Percentiles rank a stretch among this genome's conserved stretches.
phyloP scores from a whole-genome alignment of 2,113 vertebrate species.

The Chionis minor region DNA sequence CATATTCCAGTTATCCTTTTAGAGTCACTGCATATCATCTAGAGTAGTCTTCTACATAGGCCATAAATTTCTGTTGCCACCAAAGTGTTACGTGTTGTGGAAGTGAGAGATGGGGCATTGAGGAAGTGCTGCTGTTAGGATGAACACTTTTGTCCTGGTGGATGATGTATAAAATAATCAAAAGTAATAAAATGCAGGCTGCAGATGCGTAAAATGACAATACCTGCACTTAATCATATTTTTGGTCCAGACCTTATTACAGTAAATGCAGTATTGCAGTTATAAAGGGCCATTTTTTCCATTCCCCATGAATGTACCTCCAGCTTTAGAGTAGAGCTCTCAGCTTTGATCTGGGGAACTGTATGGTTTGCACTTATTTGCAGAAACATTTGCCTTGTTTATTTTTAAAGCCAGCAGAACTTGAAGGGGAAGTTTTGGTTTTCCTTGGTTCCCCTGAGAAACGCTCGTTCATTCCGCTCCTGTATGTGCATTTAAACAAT shows the following conservation, averaged over 20 bases:
- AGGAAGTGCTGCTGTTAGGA: neutral
- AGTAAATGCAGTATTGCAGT: neutral
- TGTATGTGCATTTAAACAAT: neutral
- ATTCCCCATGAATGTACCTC: neutral
- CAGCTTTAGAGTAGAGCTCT: neutral
- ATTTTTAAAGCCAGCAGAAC: neutral
- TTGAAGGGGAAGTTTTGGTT: neutral
- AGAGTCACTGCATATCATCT: neutral
- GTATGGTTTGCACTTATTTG: neutral
- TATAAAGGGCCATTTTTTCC: neutral
- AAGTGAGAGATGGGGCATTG: neutral
- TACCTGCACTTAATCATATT: neutral
- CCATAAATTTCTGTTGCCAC: neutral
- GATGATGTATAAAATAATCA: neutral
- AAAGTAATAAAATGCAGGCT: neutral
- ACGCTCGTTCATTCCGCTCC: neutral
- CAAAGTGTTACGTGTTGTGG: neutral
- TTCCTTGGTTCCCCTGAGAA: slow-evolving; percentile 28
- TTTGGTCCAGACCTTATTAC: neutral
- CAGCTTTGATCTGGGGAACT: neutral
- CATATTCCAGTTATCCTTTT: neutral
- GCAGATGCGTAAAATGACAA: neutral
- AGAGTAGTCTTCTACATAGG: neutral
- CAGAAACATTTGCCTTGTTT: slow-evolving; percentile 7
- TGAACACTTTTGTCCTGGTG: neutral